These are phyloP conservation scores for Schrankia costaestrigalis DNA, from an alignment of 2,888 invertebrate genomes.

Conservation along the genomic window DNA sequence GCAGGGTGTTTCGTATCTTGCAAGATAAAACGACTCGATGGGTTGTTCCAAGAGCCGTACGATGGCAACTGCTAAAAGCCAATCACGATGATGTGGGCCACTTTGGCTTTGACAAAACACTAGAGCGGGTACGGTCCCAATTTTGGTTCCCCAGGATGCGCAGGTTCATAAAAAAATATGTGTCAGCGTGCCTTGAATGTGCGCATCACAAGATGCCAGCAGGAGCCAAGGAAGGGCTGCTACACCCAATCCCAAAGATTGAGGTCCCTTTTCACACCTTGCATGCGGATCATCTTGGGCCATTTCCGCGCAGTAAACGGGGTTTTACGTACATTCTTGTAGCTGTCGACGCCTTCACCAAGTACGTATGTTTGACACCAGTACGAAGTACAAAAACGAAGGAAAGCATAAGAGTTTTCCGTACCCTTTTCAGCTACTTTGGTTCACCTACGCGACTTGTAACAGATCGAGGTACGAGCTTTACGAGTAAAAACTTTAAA, in stretches of 20 bases:
- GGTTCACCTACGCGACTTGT: constrained; percentile 1
- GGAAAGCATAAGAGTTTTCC: background rate
- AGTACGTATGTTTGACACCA: background rate
- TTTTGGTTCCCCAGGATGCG: constrained; percentile 57
- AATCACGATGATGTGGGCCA: constrained; percentile 48
- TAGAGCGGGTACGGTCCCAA: background rate
- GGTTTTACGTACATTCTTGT: constrained; percentile 2
- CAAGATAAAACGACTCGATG: constrained; percentile 12
- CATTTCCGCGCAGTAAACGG: constrained; percentile 32
- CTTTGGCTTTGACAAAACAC: constrained; percentile 22
- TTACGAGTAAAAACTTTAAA: constrained; percentile 3
- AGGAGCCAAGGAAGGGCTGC: background rate
- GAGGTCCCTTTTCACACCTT: background rate
- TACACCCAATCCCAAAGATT: background rate
- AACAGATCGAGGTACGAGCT: constrained; percentile 5
- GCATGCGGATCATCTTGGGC: constrained; percentile 28
- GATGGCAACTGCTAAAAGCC: constrained; percentile 14
- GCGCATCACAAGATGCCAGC: background rate
- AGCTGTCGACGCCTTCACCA: constrained; percentile 1
- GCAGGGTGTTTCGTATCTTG: constrained; percentile 13
- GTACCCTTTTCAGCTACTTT: constrained; percentile 1
- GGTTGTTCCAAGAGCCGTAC: constrained; percentile 25
- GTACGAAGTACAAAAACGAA: constrained; percentile 3
- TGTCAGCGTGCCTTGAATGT: constrained; percentile 25
- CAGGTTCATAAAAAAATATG: constrained; percentile 28